Evolutionary conservation across 2,113 vertebrate species (phyloP).

Genomic region (Eurypyga helias): DNA sequence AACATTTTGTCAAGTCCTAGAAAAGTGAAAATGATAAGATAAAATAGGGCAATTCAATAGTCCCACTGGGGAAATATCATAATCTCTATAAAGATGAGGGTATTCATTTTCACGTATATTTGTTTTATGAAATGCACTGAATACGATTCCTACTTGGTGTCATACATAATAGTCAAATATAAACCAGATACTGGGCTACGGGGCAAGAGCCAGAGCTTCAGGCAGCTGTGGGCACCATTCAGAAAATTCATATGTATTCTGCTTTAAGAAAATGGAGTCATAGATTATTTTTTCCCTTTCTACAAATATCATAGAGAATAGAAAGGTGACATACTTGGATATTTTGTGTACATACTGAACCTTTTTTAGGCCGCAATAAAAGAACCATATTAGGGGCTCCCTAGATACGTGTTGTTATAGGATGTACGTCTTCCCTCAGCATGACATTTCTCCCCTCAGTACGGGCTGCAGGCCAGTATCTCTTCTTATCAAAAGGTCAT

Average conservation of each 20-base stretch:
- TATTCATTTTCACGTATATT: background rate
- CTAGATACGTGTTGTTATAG: background rate
- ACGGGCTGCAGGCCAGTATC: rapidly evolving
- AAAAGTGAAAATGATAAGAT: background rate
- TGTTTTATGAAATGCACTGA: background rate
- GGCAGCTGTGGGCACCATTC: background rate
- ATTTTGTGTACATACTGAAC: background rate
- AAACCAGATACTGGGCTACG: background rate
- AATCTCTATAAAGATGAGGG: background rate
- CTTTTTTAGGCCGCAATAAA: background rate
- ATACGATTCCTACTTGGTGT: background rate
- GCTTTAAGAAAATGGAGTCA: background rate
- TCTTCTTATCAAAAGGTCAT: background rate
- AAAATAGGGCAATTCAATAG: background rate
- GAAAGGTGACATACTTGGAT: background rate
- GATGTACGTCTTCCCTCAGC: background rate
- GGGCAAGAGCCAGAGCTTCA: background rate
- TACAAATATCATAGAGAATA: background rate
- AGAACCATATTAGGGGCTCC: background rate
- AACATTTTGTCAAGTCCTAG: background rate
- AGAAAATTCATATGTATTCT: background rate
- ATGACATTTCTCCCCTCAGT: background rate
- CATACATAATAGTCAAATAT: background rate
- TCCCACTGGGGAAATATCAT: background rate
- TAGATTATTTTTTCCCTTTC: background rate